Evolutionary conservation across 2,797 vertebrate genomes (phyloP).

Genomic region (Bryconaethiops microstoma): DNA sequence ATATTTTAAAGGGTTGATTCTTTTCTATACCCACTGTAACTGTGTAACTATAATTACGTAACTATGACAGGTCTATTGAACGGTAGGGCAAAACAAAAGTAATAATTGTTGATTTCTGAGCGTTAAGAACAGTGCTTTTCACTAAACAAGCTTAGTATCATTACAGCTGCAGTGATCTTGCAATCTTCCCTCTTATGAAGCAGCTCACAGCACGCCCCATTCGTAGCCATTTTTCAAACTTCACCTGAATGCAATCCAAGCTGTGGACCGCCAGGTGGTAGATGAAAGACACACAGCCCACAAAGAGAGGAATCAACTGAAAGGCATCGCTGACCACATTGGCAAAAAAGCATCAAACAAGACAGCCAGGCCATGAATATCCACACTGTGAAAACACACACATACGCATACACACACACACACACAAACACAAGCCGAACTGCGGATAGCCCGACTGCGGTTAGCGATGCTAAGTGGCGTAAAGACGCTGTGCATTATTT

Average conservation of each 20-base stretch:
- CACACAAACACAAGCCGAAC: neutral
- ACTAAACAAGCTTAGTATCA: neutral
- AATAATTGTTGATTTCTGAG: neutral
- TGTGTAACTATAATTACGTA: no score
- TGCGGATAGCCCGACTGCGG: neutral
- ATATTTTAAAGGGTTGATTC: no score
- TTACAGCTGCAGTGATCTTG: neutral
- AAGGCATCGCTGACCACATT: constrained; percentile 34
- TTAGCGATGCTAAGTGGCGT: constrained; percentile 35
- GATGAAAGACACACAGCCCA: constrained; percentile 45
- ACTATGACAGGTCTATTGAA: no score
- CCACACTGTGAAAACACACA: constrained; percentile 6
- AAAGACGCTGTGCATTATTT: constrained; percentile 50
- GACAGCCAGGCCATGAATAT: constrained; percentile 8
- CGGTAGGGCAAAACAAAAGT: neutral
- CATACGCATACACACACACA: constrained; percentile 19
- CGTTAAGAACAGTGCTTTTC: neutral
- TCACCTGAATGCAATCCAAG: constrained; percentile 39
- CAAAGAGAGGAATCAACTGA: constrained; percentile 35
- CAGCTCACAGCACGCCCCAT: constrained; percentile 10
- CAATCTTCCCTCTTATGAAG: constrained; percentile 21
- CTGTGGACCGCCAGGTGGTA: constrained; percentile 43
- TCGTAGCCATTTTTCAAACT: constrained; percentile 47
- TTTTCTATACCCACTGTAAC: no score
- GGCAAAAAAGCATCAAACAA: constrained; percentile 23